Conservation (phyloP, 2,888 invertebrate species). For the Melitaea athalia region DNA sequence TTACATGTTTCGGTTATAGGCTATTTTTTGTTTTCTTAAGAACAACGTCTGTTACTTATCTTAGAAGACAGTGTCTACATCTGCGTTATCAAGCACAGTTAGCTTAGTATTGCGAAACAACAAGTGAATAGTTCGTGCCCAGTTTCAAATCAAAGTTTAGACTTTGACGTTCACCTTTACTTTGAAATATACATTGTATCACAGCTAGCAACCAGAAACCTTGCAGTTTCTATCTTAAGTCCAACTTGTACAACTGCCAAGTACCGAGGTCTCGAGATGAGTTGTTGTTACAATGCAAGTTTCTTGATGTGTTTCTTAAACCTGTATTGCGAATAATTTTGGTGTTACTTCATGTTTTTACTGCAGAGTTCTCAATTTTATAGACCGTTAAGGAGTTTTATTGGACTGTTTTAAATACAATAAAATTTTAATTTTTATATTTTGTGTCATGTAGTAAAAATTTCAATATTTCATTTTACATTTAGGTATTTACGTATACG, state of each 20-base stretch:
- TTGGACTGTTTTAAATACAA: not conserved
- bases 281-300: slow-evolving; percentile 15
- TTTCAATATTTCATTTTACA: no score
- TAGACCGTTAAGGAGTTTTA: not conserved
- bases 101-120: not conserved
- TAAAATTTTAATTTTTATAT: not conserved
- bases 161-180: slow-evolving; percentile 8
- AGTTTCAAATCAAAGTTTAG: slow-evolving; percentile 12
- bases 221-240: slow-evolving; percentile 14
- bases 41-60: no score
- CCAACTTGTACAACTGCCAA: slow-evolving; percentile 12
- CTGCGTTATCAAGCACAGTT: no score
- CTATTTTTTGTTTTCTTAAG: no score
- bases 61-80: no score
- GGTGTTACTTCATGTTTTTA: not conserved
- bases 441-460: not conserved
- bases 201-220: slow-evolving; percentile 12
- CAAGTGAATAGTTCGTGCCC: not conserved
- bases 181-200: slow-evolving; percentile 17
- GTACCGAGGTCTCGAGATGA: slow-evolving; percentile 9
- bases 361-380: not conserved
- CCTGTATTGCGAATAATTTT: not conserved
- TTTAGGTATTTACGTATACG: no score
- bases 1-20: no score
- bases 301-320: slow-evolving; percentile 7